These are phyloP conservation scores for Psylliodes chrysocephalus DNA, from an alignment of 2,888 invertebrate genomes.

Conservation along the genomic window DNA sequence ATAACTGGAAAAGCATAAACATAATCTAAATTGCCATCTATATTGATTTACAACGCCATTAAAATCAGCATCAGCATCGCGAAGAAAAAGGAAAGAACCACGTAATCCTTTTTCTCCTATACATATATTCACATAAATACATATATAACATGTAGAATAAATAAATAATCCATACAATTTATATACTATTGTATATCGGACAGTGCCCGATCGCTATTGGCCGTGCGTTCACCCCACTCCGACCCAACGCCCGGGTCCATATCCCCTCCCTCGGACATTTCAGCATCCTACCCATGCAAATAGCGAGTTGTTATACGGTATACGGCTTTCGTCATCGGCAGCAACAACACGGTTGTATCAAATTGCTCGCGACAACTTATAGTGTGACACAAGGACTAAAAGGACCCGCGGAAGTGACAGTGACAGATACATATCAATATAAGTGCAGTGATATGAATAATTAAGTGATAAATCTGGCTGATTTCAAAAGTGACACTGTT, in stretches of 20 bases:
- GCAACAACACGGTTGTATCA: slow-evolving; percentile 54
- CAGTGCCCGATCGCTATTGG: slow-evolving; percentile 55
- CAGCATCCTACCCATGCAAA: slow-evolving; percentile 63
- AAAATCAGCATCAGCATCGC: slow-evolving; percentile 52
- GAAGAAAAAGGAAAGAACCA: slow-evolving; percentile 51
- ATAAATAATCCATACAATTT: slow-evolving; percentile 67
- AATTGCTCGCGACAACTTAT: slow-evolving; percentile 32
- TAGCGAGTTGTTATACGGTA: slow-evolving; percentile 62
- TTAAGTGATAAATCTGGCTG: slow-evolving; percentile 67
- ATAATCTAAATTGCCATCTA: slow-evolving; percentile 53
- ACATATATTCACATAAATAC: slow-evolving; percentile 64
- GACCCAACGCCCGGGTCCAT: slow-evolving; percentile 54
- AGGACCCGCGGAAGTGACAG: slow-evolving; percentile 50
- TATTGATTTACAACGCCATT: slow-evolving; percentile 58
- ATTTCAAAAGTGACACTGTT: slow-evolving; percentile 70
- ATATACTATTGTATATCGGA: slow-evolving; percentile 65
- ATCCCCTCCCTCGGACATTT: slow-evolving; percentile 58
- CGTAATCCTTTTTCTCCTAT: slow-evolving; percentile 60
- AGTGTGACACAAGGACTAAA: slow-evolving; percentile 13
- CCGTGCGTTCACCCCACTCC: slow-evolving; percentile 53
- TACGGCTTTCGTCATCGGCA: slow-evolving; percentile 61
- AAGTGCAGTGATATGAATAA: slow-evolving; percentile 43
- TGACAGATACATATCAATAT: slow-evolving; percentile 49
- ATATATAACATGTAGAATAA: slow-evolving; percentile 65
- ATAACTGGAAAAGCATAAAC: slow-evolving; percentile 32